phyloP scores from a whole-genome alignment of 2,888 invertebrate species.

The Melikaiella ostensackeni region DNA sequence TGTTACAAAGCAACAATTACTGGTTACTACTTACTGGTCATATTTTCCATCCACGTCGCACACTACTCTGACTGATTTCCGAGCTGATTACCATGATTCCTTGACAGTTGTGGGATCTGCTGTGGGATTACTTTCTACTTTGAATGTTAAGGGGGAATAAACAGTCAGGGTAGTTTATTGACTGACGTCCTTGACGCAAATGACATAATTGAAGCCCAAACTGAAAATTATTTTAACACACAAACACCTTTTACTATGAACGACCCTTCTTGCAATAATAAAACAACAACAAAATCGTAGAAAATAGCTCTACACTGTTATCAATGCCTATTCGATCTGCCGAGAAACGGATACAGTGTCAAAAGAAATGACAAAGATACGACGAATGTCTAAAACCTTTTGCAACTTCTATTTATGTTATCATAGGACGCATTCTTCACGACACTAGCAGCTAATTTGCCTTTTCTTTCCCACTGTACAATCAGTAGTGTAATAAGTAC shows the following conservation, averaged over 20 bases:
- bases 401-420: slow-evolving; percentile 43
- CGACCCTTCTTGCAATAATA: too few species aligned
- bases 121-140: too few species aligned
- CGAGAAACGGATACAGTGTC: neutral
- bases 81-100: too few species aligned
- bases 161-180: slow-evolving; percentile 13
- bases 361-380: slow-evolving; percentile 28
- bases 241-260: too few species aligned
- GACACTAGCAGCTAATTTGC: slow-evolving; percentile 56
- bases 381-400: slow-evolving; percentile 47
- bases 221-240: neutral
- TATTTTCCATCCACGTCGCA: too few species aligned
- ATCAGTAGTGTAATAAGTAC: slow-evolving; percentile 46
- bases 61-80: neutral
- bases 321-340: neutral
- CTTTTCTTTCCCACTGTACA: slow-evolving; percentile 49
- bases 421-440: too few species aligned
- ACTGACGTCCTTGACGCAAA: neutral
- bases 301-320: neutral
- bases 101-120: too few species aligned
- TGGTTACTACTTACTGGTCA: too few species aligned
- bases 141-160: neutral
- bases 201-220: neutral
- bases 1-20: neutral
- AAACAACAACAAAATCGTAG: too few species aligned